Base-by-base conservation (phyloP, 2,888 invertebrate genomes). In the Protonemura montana region DNA sequence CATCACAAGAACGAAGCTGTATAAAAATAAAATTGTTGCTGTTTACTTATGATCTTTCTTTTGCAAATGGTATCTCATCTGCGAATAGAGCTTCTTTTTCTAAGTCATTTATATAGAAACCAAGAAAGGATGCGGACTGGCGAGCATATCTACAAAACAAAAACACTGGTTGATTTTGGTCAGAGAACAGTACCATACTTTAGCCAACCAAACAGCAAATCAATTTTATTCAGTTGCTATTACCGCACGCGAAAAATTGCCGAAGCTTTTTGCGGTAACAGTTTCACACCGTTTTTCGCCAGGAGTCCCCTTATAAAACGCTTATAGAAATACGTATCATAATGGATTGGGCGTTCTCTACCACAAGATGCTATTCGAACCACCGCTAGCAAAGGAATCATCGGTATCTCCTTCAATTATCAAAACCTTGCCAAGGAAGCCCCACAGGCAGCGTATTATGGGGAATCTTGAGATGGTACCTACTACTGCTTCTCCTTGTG, bases 351-450 rank as follows among this genome's bases (percentile, higher is more conserved):
- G 30, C 82, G 82, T 82, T 25, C 82, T 6, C n/a, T 16, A 26
- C 78, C 78, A 10, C 26, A 59, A 78, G 5, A 27, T 78, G 28
- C 78, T 26, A 78, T 78, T 78, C 78, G 28, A 78, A 26, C 78
- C 78, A 78, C 26, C 77, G 35, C 87, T 35, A 42, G 76, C 85
- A 80, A 83, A 26, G 84, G 87, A 87, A 87, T 87, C 87, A 87
- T 86, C 86, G 86, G 82, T 87, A 87, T 87, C 87, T 87, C 81
- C 87, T 87, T 87, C 87, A 87, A 87, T 87, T 87, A 87, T 87
- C 87, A 86, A 87, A 81, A 59, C 81, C 78, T 41, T 78, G n/a
- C 59, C 25, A 35, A 85, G 76, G 86, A 80, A 85, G 28, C 84
- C 86, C 86, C 81, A 80, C 85, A 42, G 84, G 42, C 87, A 29